Evolutionary conservation across 2,888 invertebrate species (phyloP).

Genomic region (Embidobia sp.): DNA sequence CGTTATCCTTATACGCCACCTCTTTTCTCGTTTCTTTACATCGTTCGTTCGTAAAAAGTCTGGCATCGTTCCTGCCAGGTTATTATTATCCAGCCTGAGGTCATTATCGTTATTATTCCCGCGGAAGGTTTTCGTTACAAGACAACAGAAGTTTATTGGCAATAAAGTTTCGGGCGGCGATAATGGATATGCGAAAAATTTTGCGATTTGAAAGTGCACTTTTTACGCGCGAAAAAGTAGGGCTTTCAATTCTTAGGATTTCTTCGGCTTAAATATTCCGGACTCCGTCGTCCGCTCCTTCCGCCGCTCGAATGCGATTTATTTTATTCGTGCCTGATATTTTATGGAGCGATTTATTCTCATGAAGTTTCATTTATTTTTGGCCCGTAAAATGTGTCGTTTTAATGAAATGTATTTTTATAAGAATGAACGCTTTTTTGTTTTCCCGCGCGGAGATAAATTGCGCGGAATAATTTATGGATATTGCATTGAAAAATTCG

Average conservation of each 20-base stretch:
- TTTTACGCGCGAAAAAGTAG: conserved; percentile 50
- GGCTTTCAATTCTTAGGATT: conserved; percentile 33
- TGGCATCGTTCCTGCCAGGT: conserved; percentile 70
- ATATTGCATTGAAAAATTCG: conserved; percentile 6
- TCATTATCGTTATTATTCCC: conserved; percentile 74
- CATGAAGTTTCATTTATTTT: conserved; percentile 38
- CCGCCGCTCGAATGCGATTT: conserved; percentile 30
- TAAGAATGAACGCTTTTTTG: conserved; percentile 24
- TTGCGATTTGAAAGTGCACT: conserved; percentile 51
- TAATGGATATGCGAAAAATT: conserved; percentile 56
- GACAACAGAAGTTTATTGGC: conserved; percentile 70
- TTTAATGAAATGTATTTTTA: conserved; percentile 47
- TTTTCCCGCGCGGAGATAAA: conserved; percentile 11
- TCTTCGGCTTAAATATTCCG: conserved; percentile 16
- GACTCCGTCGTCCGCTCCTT: too few species aligned
- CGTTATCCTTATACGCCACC: conserved; percentile 53
- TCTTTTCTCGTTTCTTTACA: conserved; percentile 49
- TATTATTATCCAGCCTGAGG: conserved; percentile 74
- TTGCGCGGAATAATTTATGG: conserved; percentile 26
- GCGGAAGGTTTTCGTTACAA: conserved; percentile 72
- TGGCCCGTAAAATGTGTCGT: conserved; percentile 34
- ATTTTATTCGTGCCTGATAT: conserved; percentile 34
- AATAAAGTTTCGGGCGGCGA: conserved; percentile 69
- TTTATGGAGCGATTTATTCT: conserved; percentile 45
- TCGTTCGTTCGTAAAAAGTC: conserved; percentile 67